Percentiles rank a stretch among this genome's conserved stretches.
Evolutionary conservation across 2,888 invertebrate genomes (phyloP).

Genomic region (Euclidia mi): DNA sequence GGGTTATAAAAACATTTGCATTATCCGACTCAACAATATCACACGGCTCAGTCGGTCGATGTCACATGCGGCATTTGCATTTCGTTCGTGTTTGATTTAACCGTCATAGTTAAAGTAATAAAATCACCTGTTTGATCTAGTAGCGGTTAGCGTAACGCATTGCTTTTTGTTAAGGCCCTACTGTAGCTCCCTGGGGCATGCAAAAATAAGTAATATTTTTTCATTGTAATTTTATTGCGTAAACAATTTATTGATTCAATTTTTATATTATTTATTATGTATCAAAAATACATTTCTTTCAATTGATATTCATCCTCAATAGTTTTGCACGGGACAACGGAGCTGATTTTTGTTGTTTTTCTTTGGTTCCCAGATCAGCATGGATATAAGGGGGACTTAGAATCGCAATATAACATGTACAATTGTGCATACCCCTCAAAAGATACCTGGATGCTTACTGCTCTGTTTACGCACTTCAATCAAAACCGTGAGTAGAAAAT

Average conservation of each 20-base stretch:
- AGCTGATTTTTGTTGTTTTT: slow-evolving; percentile 51
- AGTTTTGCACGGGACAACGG: slow-evolving; percentile 28
- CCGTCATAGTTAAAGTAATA: slow-evolving; percentile 13
- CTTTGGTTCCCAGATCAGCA: slow-evolving; percentile 56
- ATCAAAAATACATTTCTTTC: background rate
- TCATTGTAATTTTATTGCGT: no score
- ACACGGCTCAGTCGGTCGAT: background rate
- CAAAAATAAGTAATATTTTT: background rate
- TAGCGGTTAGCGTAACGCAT: background rate
- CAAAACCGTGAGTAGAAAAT: slow-evolving; percentile 55
- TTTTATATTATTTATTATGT: no score
- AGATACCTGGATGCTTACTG: slow-evolving; percentile 59
- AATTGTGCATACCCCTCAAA: slow-evolving; percentile 58
- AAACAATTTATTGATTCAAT: no score
- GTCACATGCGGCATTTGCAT: slow-evolving; percentile 10
- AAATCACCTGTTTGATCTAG: slow-evolving; percentile 9
- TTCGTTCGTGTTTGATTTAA: slow-evolving; percentile 16
- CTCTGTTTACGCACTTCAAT: slow-evolving; percentile 59
- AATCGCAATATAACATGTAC: slow-evolving; percentile 57
- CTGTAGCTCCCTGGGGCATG: slow-evolving; percentile 6
- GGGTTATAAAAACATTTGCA: slow-evolving; percentile 2
- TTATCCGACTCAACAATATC: slow-evolving; percentile 4
- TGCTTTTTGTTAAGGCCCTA: slow-evolving; percentile 4
- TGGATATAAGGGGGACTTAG: slow-evolving; percentile 56
- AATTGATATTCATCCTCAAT: background rate